Conservation (phyloP, 1,140 invertebrate genomes). For the Drosophila insularis region DNA sequence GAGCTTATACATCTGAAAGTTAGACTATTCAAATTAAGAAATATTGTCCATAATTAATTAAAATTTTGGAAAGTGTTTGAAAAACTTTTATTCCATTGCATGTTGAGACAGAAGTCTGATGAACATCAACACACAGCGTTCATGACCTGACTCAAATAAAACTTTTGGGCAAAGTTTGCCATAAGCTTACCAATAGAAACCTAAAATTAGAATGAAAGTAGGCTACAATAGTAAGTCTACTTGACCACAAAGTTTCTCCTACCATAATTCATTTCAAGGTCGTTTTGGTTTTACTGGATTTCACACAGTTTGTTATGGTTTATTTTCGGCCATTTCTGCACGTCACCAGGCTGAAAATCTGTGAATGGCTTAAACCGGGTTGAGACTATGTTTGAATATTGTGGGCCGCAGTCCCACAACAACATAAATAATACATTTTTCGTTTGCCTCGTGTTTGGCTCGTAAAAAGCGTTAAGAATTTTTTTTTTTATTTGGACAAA, state of each 20-base stretch:
- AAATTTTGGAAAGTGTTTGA: too few species aligned
- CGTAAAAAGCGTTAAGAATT: conserved; percentile 4
- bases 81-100: too few species aligned
- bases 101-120: too few species aligned
- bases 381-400: background rate
- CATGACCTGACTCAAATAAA: too few species aligned
- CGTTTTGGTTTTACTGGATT: background rate
- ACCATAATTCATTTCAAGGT: background rate
- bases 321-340: background rate
- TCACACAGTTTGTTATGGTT: background rate
- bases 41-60: too few species aligned
- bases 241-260: background rate
- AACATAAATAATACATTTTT: conserved; percentile 2
- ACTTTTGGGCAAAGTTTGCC: too few species aligned
- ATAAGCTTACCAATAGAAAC: too few species aligned
- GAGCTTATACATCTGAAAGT: too few species aligned
- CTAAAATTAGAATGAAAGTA: too few species aligned
- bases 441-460: conserved; percentile 2
- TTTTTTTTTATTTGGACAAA: background rate
- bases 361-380: background rate
- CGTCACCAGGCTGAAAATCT: background rate
- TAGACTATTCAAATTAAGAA: too few species aligned
- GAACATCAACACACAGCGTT: too few species aligned
- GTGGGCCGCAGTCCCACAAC: background rate
- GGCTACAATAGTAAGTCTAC: background rate